Evolutionary conservation across 2,797 vertebrate species (phyloP).

Genomic region (Apogon talboti): DNA sequence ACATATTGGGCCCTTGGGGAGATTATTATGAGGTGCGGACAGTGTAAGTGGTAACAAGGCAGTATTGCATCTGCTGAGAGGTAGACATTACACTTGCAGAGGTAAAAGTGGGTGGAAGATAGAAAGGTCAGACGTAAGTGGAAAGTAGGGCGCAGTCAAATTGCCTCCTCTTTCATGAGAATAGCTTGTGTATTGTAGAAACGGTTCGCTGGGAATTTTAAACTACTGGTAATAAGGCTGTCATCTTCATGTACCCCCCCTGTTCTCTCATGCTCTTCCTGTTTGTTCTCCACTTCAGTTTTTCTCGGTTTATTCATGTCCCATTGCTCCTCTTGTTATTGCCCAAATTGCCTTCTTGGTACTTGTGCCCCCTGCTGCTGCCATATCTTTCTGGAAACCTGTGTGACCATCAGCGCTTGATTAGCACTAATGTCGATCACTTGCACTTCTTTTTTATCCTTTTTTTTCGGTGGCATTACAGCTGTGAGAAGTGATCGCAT

Average conservation of each 20-base stretch:
- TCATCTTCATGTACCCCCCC: slow-evolving; percentile 45
- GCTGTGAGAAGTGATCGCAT: not conserved
- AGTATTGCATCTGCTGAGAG: slow-evolving; percentile 71
- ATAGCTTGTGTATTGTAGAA: slow-evolving; percentile 69
- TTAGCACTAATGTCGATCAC: not conserved
- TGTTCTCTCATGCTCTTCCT: slow-evolving; percentile 16
- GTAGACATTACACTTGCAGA: slow-evolving; percentile 70
- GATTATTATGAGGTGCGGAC: slow-evolving; percentile 72
- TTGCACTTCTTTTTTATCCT: not conserved
- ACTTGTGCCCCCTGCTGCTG: slow-evolving; percentile 42
- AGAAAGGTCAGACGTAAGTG: slow-evolving; percentile 83
- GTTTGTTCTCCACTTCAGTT: slow-evolving; percentile 8
- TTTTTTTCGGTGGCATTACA: not conserved
- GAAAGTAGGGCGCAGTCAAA: slow-evolving; percentile 78
- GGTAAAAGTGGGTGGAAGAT: slow-evolving; percentile 78
- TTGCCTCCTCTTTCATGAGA: slow-evolving; percentile 75
- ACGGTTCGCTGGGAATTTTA: slow-evolving; percentile 77
- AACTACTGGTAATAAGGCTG: slow-evolving; percentile 78
- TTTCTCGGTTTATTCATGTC: slow-evolving; percentile 45
- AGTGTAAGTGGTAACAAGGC: slow-evolving; percentile 78
- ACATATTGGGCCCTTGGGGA: slow-evolving; percentile 60
- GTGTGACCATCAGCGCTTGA: slow-evolving; percentile 15
- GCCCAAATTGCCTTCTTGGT: slow-evolving; percentile 51
- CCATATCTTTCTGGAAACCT: slow-evolving; percentile 40
- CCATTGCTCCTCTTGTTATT: slow-evolving; percentile 36